Evolutionary conservation across 1,140 invertebrate genomes (phyloP).

Genomic region (Drosophila trapezifrons): DNA sequence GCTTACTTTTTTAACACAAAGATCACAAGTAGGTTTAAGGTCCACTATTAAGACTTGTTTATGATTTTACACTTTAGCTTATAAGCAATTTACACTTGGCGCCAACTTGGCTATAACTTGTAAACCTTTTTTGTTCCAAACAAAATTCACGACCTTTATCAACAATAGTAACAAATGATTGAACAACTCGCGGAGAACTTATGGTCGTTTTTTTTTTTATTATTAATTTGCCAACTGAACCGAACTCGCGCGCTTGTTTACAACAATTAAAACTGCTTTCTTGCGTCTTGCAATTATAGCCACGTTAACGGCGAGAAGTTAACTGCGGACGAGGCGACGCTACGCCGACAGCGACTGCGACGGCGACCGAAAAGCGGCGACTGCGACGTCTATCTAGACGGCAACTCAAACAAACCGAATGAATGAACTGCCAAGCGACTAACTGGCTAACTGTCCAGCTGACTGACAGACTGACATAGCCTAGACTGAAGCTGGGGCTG

Average conservation of each 20-base stretch:
- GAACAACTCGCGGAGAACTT: constrained; percentile 30
- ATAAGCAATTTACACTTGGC: constrained; percentile 9
- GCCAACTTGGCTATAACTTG: not conserved
- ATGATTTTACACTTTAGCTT: not conserved
- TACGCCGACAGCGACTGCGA: constrained; percentile 33
- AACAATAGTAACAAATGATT: constrained; percentile 40
- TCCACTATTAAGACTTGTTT: not conserved
- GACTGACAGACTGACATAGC: constrained; percentile 32
- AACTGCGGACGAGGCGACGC: constrained; percentile 43
- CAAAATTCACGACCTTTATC: constrained; percentile 49
- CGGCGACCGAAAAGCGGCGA: constrained; percentile 26
- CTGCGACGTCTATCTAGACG: constrained; percentile 44
- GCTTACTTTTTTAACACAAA: too few species aligned
- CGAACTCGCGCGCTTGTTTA: constrained; percentile 74
- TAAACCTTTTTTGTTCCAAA: not conserved
- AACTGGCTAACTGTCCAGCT: constrained; percentile 36
- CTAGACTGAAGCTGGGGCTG: constrained; percentile 23
- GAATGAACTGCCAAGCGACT: constrained; percentile 31
- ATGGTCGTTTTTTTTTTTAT: constrained; percentile 9
- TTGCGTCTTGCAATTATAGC: constrained; percentile 68
- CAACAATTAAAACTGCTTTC: constrained; percentile 73
- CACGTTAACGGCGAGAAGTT: constrained; percentile 66
- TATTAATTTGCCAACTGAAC: constrained; percentile 44
- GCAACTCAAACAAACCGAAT: constrained; percentile 48
- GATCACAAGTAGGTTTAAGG: not conserved